phyloP scores from a whole-genome alignment of 2,888 invertebrate genomes.

The Octodonta nipae region DNA sequence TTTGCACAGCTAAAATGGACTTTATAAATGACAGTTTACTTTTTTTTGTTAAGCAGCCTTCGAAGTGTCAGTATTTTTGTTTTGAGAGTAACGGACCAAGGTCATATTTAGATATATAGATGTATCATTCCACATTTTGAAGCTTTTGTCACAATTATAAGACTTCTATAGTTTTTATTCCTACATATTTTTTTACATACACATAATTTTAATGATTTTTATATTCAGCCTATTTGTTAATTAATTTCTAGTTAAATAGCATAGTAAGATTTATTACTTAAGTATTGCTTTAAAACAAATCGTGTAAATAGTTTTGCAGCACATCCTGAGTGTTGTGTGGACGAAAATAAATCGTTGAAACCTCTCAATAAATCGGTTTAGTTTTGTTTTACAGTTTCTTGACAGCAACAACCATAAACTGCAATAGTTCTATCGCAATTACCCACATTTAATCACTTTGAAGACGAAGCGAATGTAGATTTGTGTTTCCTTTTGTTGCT shows the following conservation, averaged over 20 bases:
- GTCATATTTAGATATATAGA: slow-evolving; percentile 27
- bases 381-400: slow-evolving; percentile 25
- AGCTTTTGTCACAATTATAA: slow-evolving; percentile 32
- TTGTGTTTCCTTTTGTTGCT: slow-evolving; percentile 4
- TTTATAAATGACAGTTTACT: slow-evolving; percentile 2
- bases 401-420: slow-evolving; percentile 31
- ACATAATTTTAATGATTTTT: slow-evolving; percentile 32
- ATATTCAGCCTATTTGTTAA: slow-evolving; percentile 37
- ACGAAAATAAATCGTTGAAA: slow-evolving; percentile 22
- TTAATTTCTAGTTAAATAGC: slow-evolving; percentile 33
- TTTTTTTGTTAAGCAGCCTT: slow-evolving; percentile 8
- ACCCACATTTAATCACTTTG: slow-evolving; percentile 37
- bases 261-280: slow-evolving; percentile 31
- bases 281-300: slow-evolving; percentile 27
- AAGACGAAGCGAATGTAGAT: slow-evolving; percentile 21
- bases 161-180: slow-evolving; percentile 35
- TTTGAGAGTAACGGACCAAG: slow-evolving; percentile 29
- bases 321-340: slow-evolving; percentile 33
- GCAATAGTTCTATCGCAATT: slow-evolving; percentile 33
- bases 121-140: slow-evolving; percentile 34
- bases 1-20: slow-evolving; percentile 17
- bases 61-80: slow-evolving; percentile 32
- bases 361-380: slow-evolving; percentile 27
- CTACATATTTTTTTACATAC: slow-evolving; percentile 36
- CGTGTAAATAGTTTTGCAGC: slow-evolving; percentile 33